Evolutionary conservation across 2,888 invertebrate genomes (phyloP), one percentile per base, ranked within the genome.

Genomic region (Ochropacha duplaris): DNA sequence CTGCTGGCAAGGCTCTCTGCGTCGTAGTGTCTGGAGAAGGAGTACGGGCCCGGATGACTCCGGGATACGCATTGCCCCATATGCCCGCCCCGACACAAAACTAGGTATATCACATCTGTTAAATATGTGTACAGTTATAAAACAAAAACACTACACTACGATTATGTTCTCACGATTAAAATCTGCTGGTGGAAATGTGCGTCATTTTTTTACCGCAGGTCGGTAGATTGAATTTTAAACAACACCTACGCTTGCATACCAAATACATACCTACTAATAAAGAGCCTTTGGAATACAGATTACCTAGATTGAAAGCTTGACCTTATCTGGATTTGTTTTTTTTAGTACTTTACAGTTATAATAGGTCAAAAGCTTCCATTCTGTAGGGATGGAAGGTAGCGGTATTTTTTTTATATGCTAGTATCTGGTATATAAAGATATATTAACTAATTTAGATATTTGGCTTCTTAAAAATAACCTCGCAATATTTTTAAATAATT

Each of bases 51-150:
- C 86, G 90, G 90, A 81, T 89, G 83, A 76, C 88, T 88, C 89
- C 95, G 95, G 92, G 95, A 95, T 92, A 95, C 94, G 93, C 96
- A 96, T 95, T 96, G 95, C 94, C 96, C 96, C 96, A 96, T 96
- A 94, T 78, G 93, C 87, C 78, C 79, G 81, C 66, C 50, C 50
- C 57, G 69, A 72, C 72, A 65, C 72, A 71, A 65, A 68, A 65
- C n/a, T n/a, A n/a, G n/a, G 56, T 66, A 58, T 68, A 65, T 70
- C 75, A 77, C 78, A 68, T 68, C 57, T 68, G 66, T 69, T 65
- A 36, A n/a, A 60, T 62, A 58, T 59, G 67, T 60, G 19, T 68
- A 51, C 26, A 9, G 52, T 59, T 54, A 56, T 36, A 55, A 54
- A 49, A 22, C 68, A 69, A 68, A 51, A 50, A 58, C 52, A 62